phyloP scores from a whole-genome alignment of 2,888 invertebrate genomes.

The Mimachlamys varia region DNA sequence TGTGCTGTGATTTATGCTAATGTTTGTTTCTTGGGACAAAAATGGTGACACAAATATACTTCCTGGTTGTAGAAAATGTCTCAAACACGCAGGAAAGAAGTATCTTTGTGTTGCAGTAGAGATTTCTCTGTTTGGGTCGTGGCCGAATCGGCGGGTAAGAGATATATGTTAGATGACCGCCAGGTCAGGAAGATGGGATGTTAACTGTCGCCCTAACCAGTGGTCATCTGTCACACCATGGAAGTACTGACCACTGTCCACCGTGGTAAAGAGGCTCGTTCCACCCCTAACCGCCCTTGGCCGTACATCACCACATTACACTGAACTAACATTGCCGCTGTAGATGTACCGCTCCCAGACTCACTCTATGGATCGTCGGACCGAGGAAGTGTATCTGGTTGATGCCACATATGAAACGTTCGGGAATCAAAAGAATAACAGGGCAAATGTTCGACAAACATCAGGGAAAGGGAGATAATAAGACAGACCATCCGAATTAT shows the following conservation, averaged over 20 bases:
- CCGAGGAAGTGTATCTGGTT: too few relatives aligned
- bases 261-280: background rate
- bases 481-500: too few relatives aligned
- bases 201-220: background rate
- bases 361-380: too few relatives aligned
- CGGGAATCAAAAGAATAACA: too few relatives aligned
- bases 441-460: too few relatives aligned
- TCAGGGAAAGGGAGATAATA: too few relatives aligned
- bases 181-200: background rate
- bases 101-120: background rate
- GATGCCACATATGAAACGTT: too few relatives aligned
- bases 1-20: too few relatives aligned
- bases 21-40: too few relatives aligned
- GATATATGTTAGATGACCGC: background rate
- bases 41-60: background rate
- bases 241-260: slow-evolving; percentile 26
- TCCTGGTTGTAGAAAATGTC: background rate
- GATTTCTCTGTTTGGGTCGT: background rate
- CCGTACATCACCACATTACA: background rate
- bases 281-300: background rate
- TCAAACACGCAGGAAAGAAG: background rate
- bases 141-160: background rate
- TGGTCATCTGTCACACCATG: background rate
- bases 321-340: background rate
- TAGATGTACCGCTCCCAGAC: background rate